These are phyloP conservation scores for Cylloceria caligata DNA, from an alignment of 2,888 invertebrate species.

Conservation along the genomic window DNA sequence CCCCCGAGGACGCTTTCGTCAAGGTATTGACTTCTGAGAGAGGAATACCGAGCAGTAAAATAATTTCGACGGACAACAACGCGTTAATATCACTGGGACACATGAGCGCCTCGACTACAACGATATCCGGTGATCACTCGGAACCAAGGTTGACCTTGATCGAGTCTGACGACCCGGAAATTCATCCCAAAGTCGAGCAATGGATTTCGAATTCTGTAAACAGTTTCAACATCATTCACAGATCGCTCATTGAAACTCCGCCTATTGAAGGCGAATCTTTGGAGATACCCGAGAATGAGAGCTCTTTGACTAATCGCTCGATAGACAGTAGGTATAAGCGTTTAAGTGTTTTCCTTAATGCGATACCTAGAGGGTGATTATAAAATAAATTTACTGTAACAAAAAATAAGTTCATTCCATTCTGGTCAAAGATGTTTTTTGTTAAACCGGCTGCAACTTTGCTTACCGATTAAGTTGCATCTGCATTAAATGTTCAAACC, in stretches of 20 bases:
- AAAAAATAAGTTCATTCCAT: neutral
- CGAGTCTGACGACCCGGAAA: conserved; percentile 76
- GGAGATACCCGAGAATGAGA: conserved; percentile 77
- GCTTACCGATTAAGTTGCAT: too few relatives aligned
- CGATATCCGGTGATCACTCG: conserved; percentile 72
- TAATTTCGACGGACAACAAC: conserved; percentile 65
- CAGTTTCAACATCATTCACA: conserved; percentile 64
- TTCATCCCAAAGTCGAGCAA: conserved; percentile 78
- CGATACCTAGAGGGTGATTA: neutral
- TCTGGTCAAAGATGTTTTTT: too few relatives aligned
- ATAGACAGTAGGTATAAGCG: conserved; percentile 76
- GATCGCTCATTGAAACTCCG: conserved; percentile 49
- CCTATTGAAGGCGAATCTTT: conserved; percentile 56
- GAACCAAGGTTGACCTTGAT: conserved; percentile 75
- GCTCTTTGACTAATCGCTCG: conserved; percentile 75
- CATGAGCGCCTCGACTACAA: conserved; percentile 75
- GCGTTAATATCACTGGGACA: conserved; percentile 57
- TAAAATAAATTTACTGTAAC: neutral
- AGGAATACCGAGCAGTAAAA: conserved; percentile 82
- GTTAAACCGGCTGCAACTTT: too few relatives aligned
- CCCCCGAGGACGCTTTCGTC: conserved; percentile 84
- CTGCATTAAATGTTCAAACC: too few relatives aligned
- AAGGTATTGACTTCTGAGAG: conserved; percentile 83
- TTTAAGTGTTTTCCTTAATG: conserved; percentile 31
- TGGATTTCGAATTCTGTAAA: conserved; percentile 77